Conservation (phyloP, 2,797 vertebrate genomes). For the Poecilia wingei region DNA sequence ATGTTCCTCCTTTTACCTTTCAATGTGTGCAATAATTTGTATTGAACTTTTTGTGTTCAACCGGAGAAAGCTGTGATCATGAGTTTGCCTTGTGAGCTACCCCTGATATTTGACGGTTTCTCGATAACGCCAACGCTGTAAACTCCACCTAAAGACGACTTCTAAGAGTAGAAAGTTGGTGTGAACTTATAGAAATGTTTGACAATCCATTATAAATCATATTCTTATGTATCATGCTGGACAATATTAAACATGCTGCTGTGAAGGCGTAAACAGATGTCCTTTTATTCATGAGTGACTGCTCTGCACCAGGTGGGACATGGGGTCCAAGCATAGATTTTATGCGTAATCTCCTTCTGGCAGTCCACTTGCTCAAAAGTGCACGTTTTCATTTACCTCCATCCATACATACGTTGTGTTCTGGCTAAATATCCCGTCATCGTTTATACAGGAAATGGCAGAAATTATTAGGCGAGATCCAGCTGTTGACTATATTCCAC, state of each 20-base stretch:
- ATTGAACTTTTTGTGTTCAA: not conserved
- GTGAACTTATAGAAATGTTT: not conserved
- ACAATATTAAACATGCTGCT: not conserved
- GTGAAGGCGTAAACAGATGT: not conserved
- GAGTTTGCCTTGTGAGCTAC: not conserved
- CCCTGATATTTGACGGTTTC: not conserved
- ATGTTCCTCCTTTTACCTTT: not conserved
- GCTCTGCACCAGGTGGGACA: conserved; percentile 10
- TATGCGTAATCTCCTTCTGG: not conserved
- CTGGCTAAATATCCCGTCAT: not conserved
- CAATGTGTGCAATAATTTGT: not conserved
- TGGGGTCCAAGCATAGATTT: conserved; percentile 3
- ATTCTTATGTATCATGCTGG: not conserved
- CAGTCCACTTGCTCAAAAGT: not conserved
- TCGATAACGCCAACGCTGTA: not conserved
- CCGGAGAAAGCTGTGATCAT: not conserved
- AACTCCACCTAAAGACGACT: not conserved
- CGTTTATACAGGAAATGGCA: not conserved
- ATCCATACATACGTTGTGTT: not conserved
- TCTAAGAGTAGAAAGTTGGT: not conserved
- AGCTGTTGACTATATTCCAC: not conserved
- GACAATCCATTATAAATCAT: not conserved
- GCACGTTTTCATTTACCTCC: not conserved
- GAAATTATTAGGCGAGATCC: not conserved
- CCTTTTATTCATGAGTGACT: conserved; percentile 12